phyloP scores from a whole-genome alignment of 2,888 invertebrate genomes.

The Mythimna loreyi region DNA sequence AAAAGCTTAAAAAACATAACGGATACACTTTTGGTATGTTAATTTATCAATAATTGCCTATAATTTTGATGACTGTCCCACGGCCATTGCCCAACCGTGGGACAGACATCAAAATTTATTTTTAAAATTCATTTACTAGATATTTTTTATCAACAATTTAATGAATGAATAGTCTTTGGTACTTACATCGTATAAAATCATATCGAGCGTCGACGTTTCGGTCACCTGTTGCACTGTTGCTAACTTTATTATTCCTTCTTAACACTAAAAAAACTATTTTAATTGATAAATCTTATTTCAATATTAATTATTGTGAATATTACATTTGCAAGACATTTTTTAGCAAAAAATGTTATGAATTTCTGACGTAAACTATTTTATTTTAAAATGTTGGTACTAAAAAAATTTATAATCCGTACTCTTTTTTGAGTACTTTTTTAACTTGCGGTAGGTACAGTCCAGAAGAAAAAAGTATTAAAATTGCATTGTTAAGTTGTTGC shows the following conservation, averaged over 20 bases:
- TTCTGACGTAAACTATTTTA: slow-evolving; percentile 8
- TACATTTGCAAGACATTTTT: neutral
- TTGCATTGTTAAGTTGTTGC: slow-evolving; percentile 7
- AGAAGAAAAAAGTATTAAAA: slow-evolving; percentile 2
- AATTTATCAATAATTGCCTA: too few relatives aligned
- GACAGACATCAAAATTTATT: too few relatives aligned
- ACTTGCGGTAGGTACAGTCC: slow-evolving; percentile 8
- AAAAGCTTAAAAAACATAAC: too few relatives aligned
- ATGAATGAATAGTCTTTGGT: slow-evolving; percentile 26
- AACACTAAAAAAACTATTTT: slow-evolving; percentile 28
- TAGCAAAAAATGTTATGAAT: neutral
- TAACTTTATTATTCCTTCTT: slow-evolving; percentile 41
- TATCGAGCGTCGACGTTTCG: slow-evolving; percentile 75
- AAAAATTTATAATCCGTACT: slow-evolving; percentile 8
- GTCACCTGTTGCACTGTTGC: slow-evolving; percentile 84
- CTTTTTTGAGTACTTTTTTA: slow-evolving; percentile 8
- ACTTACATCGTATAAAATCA: slow-evolving; percentile 88
- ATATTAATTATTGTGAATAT: neutral
- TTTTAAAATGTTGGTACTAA: slow-evolving; percentile 1
- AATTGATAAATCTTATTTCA: slow-evolving; percentile 2
- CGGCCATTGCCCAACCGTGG: too few relatives aligned
- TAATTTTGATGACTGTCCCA: too few relatives aligned
- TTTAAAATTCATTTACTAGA: too few relatives aligned
- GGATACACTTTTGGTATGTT: too few relatives aligned
- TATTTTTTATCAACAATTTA: too few relatives aligned